A percentile compares a stretch with the other conserved stretches of the same genome.
These are phyloP conservation scores for Dipodomys spectabilis DNA, from an alignment of 2,113 vertebrate species.

Conservation along the genomic window DNA sequence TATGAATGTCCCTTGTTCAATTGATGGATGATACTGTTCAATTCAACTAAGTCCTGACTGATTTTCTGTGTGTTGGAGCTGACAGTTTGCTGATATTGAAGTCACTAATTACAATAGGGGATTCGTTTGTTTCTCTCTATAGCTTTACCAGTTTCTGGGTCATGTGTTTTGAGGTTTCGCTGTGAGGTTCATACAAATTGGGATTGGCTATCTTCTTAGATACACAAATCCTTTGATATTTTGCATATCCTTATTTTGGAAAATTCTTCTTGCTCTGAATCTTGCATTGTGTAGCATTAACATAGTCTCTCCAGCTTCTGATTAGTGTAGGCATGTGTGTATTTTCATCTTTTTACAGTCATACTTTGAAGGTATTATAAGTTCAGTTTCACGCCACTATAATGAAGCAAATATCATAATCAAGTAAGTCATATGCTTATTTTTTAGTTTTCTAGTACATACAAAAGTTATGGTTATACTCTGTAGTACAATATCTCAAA, in stretches of 20 bases:
- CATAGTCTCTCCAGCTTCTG: neutral
- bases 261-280: neutral
- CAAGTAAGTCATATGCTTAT: neutral
- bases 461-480: neutral
- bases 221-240: neutral
- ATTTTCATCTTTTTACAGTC: neutral
- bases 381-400: neutral
- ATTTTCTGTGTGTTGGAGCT: constrained; percentile 23
- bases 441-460: neutral
- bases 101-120: neutral
- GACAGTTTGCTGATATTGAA: neutral
- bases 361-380: neutral
- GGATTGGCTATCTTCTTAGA: neutral
- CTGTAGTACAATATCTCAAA: neutral
- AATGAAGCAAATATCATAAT: neutral
- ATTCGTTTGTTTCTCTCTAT: constrained; percentile 14
- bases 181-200: neutral
- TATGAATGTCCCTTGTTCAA: neutral
- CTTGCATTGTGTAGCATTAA: neutral
- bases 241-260: neutral
- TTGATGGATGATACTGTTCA: constrained; percentile 13
- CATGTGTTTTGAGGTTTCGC: neutral
- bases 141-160: neutral
- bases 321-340: neutral
- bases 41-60: neutral